Conservation (phyloP, 2,888 invertebrate genomes). For the Parelbella ahira region DNA sequence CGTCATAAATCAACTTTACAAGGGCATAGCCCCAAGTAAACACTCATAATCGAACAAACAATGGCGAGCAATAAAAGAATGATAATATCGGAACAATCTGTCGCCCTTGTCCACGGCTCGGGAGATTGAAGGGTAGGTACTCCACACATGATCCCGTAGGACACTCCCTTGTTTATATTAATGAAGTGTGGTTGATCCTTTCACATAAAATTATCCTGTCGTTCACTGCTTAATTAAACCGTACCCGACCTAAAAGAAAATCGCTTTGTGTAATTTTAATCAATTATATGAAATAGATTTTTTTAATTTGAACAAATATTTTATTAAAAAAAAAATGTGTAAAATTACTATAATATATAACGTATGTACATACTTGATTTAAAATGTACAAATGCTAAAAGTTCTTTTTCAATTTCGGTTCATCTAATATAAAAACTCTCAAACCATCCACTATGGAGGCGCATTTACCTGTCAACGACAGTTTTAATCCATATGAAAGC, state of each 20-base stretch:
- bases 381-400: too few species aligned
- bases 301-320: too few species aligned
- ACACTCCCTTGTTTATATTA: conserved; percentile 1
- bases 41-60: conserved; percentile 60
- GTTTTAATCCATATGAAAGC: conserved; percentile 24
- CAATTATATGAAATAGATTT: too few species aligned
- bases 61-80: conserved; percentile 44
- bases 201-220: conserved; percentile 1
- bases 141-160: neutral
- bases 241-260: too few species aligned
- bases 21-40: conserved; percentile 56
- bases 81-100: conserved; percentile 44
- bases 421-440: too few species aligned
- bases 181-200: conserved; percentile 1
- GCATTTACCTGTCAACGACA: conserved; percentile 10
- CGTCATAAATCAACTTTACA: conserved; percentile 60
- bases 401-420: too few species aligned
- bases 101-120: conserved; percentile 30
- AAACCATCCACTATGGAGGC: too few species aligned
- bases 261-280: too few species aligned
- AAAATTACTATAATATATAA: too few species aligned
- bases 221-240: too few species aligned
- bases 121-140: conserved; percentile 36
- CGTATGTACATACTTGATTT: too few species aligned
- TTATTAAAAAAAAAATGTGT: too few species aligned